Base-by-base conservation (phyloP, 2,797 vertebrate species). In the Ptychadena robeensis region DNA sequence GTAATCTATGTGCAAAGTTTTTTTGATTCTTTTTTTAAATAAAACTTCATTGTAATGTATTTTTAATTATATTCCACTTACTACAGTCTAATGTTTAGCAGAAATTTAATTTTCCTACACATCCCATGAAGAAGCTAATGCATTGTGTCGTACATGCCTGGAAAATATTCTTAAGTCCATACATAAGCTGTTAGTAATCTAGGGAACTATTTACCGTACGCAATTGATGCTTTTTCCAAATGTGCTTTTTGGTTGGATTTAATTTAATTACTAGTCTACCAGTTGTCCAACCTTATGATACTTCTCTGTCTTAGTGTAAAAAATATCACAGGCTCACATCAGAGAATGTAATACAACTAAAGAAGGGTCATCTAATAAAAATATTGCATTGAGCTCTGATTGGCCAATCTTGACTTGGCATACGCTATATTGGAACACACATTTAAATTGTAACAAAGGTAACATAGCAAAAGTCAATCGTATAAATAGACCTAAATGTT, bases 271-370 rank as follows among this genome's bases (percentile, higher is more conserved):
- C 28, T 61, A 65, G 31, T 25, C 32, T 57, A 67, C 61, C 65
- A 28, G 14, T 73, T 79, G 38, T 73, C 78, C 38, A 57, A 28
- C 37, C 71, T 59, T 66, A 30, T 81, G 38, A 22, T 35, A 25
- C 61, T 70, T 48, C 48, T 76, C 53, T 32, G 35, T 53, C 22
- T 28, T 28, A n/a, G 30, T 14, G n/a, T 35, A 64, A 9, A 44
- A 70, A 64, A 2, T 18, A 34, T 35, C 74, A 0, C 5, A 66
- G 37, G 10, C 64, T 28, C 10, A 12, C 4, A 25, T 18, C 40
- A 48, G 11, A 15, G 28, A 82, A 65, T 59, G 61, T 15, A 32
- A 31, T 35, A 75, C 27, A 31, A 37, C 40, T 34, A 68, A 65
- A 15, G 18, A 68, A 65, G 15, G 18, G 44, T 67, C 35, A 30